Percentiles rank a stretch among this genome's conserved stretches.
Evolutionary conservation across 2,113 vertebrate species (phyloP).

Genomic region (Cisticola juncidis): DNA sequence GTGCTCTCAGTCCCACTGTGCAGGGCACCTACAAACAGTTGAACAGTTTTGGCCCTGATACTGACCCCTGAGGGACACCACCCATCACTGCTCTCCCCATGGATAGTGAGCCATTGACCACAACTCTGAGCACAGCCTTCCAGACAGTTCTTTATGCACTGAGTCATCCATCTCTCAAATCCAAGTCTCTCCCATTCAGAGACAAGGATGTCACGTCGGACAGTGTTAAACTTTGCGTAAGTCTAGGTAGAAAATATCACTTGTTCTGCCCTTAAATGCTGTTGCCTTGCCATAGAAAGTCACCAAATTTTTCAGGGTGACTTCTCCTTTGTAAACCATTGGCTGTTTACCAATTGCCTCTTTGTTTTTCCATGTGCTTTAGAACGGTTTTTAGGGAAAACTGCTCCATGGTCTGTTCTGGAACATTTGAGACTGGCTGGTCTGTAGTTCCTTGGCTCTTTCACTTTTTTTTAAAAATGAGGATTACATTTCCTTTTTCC

Average conservation of each 20-base stretch:
- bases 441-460: neutral
- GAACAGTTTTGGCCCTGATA: neutral
- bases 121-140: neutral
- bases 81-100: rapidly evolving
- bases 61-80: neutral
- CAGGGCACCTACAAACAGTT: rapidly evolving
- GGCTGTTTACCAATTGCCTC: neutral
- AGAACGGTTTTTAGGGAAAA: neutral
- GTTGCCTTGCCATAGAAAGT: neutral
- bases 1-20: neutral
- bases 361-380: neutral
- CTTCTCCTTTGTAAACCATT: neutral
- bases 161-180: neutral
- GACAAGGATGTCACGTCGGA: neutral
- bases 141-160: neutral
- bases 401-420: neutral
- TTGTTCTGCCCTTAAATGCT: neutral
- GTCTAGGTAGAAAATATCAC: neutral
- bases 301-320: neutral
- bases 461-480: neutral
- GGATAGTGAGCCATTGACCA: neutral
- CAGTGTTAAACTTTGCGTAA: neutral
- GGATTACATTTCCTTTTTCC: neutral
- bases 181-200: no score
- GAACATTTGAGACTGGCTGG: neutral